phyloP scores from a whole-genome alignment of 2,113 vertebrate genomes.

The Oenanthe oenanthe region DNA sequence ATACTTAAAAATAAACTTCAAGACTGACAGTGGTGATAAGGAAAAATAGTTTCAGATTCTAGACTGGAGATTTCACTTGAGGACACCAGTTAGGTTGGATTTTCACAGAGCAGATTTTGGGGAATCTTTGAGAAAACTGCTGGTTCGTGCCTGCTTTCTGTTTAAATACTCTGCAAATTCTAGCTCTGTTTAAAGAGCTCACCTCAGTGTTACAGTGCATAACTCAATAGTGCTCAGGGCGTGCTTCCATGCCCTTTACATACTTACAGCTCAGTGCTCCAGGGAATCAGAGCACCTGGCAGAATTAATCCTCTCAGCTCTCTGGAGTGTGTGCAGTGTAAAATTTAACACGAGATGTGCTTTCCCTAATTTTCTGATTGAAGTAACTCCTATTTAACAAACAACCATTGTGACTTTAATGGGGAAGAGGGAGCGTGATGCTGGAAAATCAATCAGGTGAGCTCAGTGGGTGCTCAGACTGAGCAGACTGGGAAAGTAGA shows the following conservation, averaged over 20 bases:
- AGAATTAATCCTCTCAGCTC: background rate
- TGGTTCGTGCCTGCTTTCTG: background rate
- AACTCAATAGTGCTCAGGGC: background rate
- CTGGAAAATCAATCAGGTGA: background rate
- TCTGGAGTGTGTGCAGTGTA: background rate
- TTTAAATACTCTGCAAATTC: background rate
- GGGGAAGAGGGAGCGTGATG: background rate
- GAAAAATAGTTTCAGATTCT: background rate
- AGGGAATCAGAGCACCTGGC: background rate
- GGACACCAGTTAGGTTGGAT: background rate
- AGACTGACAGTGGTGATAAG: constrained; percentile 32
- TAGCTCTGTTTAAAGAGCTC: background rate
- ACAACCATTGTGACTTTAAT: background rate
- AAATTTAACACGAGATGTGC: background rate
- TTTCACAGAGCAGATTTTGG: background rate
- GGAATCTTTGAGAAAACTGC: background rate
- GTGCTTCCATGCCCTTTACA: background rate
- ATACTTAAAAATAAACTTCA: constrained; percentile 44
- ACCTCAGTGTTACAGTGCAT: background rate
- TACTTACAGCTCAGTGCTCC: background rate
- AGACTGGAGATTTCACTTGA: background rate
- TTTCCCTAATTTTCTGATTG: constrained; percentile 39
- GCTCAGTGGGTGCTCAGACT: background rate
- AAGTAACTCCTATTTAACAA: background rate
- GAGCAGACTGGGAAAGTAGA: background rate